Evolutionary conservation across 2,113 vertebrate genomes (phyloP), one percentile per base, ranked within the genome.

Genomic region (Notiomystis cincta): DNA sequence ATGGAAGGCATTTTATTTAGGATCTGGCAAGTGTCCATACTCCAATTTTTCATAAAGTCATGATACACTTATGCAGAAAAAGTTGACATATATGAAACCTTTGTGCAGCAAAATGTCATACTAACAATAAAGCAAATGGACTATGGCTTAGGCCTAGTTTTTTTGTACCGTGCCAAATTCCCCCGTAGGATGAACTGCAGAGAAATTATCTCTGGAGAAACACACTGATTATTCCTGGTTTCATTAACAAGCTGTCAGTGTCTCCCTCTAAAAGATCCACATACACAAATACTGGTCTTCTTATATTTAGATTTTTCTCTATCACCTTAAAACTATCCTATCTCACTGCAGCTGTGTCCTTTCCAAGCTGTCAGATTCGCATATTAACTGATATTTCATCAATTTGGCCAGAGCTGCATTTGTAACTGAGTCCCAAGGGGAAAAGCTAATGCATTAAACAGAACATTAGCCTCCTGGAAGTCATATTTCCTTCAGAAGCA

Each of bases 361-460:
- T 96, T 96, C 94, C 79, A 90, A 93, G 87, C 97, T 97, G 96
- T 97, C 97, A 97, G 95, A 93, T 92, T 93, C 78, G 0, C 95
- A 95, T 96, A 98, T 97, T 86, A 97, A 96, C 97, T 95, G 95
- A 97, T 97, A 97, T 97, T 97, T 98, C 97, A 97, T 97, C 97
- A 98, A 95, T 98, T 97, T 97, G 71, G 51, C 95, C 95, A 78
- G 94, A 95, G 94, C 96, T 96, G 65, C 97, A 90, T 97, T 97
- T 97, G 84, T 96, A 96, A 92, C 95, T 65, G 37, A 53, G 95
- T 93, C 98, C 80, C 97, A 47, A 85, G 94, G 90, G 98, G 69
- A 51, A 54, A 56, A 91, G 90, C 88, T 81, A 97, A 97, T 85
- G 93, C 96, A 95, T 95, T 96, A 88, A 92, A 93, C 85, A 89